Conservation (phyloP, 1,140 invertebrate species). For the Drosophila watanabei region DNA sequence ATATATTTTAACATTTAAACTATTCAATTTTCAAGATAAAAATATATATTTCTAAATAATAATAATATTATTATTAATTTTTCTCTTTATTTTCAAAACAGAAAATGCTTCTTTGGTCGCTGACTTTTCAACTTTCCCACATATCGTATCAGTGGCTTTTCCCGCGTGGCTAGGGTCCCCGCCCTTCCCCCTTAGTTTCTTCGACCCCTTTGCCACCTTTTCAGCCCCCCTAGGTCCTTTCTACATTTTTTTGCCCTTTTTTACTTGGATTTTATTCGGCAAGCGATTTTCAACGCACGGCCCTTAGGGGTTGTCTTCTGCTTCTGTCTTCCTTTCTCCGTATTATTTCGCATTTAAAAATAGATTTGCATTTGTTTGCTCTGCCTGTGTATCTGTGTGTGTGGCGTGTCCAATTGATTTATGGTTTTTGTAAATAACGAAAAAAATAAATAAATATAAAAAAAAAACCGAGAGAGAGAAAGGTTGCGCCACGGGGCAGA, state of each 20-base stretch:
- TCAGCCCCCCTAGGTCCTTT: not conserved
- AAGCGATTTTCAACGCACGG: conserved; percentile 72
- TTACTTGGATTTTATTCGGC: conserved; percentile 44
- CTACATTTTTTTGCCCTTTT: conserved; percentile 36
- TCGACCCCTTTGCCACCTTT: conserved; percentile 31
- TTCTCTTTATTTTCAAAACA: not conserved
- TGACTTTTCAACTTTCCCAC: conserved; percentile 79
- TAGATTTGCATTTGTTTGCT: conserved; percentile 79
- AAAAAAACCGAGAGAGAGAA: conserved; percentile 46
- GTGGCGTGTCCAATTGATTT: conserved; percentile 84
- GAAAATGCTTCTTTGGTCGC: not conserved
- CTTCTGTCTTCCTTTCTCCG: conserved; percentile 27
- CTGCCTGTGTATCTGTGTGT: conserved; percentile 38
- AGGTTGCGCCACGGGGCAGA: conserved; percentile 62
- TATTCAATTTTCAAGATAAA: not conserved
- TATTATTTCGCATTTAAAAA: conserved; percentile 85
- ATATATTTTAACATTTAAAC: too few relatives aligned
- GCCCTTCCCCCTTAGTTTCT: not conserved
- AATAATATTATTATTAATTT: not conserved
- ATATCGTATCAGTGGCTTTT: conserved; percentile 79
- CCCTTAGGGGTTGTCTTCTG: conserved; percentile 62
- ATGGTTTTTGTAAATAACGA: conserved; percentile 83
- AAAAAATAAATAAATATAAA: conserved; percentile 33
- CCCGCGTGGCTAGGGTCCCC: conserved; percentile 61
- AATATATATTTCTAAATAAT: not conserved